Conservation (phyloP, 37 sponge, comb jelly and placozoan species). For the Geodia barretti region DNA sequence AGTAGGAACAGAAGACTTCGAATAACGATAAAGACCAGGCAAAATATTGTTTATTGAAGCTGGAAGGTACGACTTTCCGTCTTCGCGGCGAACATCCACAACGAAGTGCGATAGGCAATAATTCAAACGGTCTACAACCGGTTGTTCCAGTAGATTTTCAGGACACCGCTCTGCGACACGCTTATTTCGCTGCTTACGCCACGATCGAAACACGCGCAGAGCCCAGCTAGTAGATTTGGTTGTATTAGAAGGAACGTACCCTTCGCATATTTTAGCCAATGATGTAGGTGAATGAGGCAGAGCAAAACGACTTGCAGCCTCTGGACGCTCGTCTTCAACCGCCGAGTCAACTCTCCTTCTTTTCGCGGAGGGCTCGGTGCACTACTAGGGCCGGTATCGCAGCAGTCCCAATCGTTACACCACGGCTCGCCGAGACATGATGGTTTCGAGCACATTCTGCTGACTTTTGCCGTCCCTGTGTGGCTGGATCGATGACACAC, state of each 20-base stretch:
- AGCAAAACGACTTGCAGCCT: background rate
- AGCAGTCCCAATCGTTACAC: background rate
- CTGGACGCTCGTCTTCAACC: background rate
- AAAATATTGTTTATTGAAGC: background rate
- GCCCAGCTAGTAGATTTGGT: constrained; percentile 9
- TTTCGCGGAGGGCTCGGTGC: background rate
- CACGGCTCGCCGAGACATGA: background rate
- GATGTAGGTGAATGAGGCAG: background rate
- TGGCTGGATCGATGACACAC: background rate
- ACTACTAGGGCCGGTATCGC: constrained; percentile 1
- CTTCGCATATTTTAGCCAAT: background rate
- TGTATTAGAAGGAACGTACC: too few relatives aligned
- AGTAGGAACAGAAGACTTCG: background rate
- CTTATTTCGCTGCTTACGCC: background rate
- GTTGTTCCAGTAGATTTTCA: background rate
- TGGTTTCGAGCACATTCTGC: background rate
- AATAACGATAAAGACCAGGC: background rate
- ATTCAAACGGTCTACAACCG: background rate
- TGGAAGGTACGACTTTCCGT: constrained; percentile 7
- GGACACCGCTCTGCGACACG: background rate
- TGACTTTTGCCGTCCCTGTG: background rate
- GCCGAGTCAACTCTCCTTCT: background rate
- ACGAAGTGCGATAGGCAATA: background rate
- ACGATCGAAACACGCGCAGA: background rate
- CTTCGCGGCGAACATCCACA: background rate